Evolutionary conservation across 2,113 vertebrate species (phyloP).

Genomic region (Macrotis lagotis): DNA sequence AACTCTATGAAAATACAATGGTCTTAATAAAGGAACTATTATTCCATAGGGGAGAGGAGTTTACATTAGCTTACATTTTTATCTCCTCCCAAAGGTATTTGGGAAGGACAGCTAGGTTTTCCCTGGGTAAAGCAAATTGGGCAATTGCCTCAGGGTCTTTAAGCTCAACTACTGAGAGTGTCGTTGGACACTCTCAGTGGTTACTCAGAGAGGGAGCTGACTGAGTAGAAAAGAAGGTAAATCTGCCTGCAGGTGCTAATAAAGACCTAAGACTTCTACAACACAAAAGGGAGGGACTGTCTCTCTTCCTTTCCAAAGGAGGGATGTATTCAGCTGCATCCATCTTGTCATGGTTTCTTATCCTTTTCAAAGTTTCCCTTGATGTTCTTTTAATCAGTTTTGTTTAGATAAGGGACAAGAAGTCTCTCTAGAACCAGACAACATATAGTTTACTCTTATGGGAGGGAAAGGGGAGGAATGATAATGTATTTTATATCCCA

Average conservation of each 20-base stretch:
- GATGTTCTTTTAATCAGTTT: constrained; percentile 55
- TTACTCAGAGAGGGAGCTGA: not conserved
- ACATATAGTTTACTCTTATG: not conserved
- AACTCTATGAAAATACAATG: constrained; percentile 59
- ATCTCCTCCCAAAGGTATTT: constrained; percentile 41
- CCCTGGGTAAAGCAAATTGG: not conserved
- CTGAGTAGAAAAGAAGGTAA: constrained; percentile 22
- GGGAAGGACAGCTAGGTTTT: not conserved
- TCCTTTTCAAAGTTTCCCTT: not conserved
- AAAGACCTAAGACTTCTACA: not conserved
- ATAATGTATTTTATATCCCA: constrained; percentile 41
- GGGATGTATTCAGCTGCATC: not conserved
- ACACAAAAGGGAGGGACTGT: not conserved
- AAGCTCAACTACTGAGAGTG: constrained; percentile 42
- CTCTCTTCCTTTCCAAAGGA: not conserved
- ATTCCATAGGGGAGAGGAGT: constrained; percentile 36
- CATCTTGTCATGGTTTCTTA: not conserved
- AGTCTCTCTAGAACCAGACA: not conserved
- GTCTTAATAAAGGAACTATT: constrained; percentile 44
- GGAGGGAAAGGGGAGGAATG: not conserved
- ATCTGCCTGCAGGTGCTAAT: not conserved
- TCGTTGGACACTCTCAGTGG: not conserved
- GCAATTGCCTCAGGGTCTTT: not conserved
- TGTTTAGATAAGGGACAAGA: not conserved
- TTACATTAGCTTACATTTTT: constrained; percentile 43